Percentiles rank a stretch among this genome's conserved stretches.
These are phyloP conservation scores for Megathymus violae DNA, from an alignment of 1,140 invertebrate genomes.

Conservation along the genomic window DNA sequence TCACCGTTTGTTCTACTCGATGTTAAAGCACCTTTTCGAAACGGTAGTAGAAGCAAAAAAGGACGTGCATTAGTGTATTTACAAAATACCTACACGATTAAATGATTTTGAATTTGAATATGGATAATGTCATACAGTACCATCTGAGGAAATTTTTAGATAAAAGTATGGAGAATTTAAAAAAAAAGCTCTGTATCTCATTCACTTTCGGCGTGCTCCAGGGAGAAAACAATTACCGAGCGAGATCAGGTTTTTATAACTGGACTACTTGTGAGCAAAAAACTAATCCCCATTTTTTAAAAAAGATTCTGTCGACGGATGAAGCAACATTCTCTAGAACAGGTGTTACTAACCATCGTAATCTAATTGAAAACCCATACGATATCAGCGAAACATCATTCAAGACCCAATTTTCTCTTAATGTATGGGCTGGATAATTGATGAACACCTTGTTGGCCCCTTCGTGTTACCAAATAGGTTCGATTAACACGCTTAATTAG, in stretches of 20 bases:
- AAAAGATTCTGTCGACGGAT: conserved; percentile 9
- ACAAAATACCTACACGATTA: no score
- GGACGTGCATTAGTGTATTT: no score
- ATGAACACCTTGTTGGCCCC: conserved; percentile 5
- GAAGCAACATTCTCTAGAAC: conserved; percentile 21
- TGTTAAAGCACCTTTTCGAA: no score
- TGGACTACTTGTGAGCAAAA: not conserved
- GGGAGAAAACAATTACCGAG: conserved; percentile 3
- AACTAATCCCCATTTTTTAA: not conserved
- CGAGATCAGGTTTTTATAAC: not conserved
- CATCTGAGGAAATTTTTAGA: no score
- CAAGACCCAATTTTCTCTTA: conserved; percentile 19
- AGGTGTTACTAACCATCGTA: conserved; percentile 1
- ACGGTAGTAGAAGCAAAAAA: no score
- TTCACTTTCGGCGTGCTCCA: no score
- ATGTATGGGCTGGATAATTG: conserved; percentile 15
- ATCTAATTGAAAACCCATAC: conserved; percentile 11
- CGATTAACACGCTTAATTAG: no score
- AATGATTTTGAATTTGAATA: no score
- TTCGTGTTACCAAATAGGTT: not conserved
- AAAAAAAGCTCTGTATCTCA: conserved; percentile 9
- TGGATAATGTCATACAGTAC: no score
- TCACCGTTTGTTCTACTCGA: no score
- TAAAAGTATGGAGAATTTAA: conserved; percentile 16
- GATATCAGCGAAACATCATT: conserved; percentile 1